Conservation (phyloP, 2,888 invertebrate genomes). For the Alviniconcha strummeri region DNA sequence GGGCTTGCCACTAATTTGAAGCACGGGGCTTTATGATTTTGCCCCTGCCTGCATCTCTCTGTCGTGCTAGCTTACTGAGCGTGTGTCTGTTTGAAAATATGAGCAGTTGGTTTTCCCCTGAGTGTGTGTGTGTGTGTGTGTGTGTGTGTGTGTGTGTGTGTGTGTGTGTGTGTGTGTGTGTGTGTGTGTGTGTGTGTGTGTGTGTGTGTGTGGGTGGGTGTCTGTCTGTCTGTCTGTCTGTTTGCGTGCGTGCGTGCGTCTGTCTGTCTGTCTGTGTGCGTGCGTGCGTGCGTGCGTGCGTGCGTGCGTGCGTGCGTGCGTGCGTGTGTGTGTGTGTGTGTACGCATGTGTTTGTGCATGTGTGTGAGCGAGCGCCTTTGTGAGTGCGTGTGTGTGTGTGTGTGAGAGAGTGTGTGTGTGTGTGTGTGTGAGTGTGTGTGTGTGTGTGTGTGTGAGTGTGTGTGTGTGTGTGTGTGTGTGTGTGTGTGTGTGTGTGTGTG, state of each 20-base stretch:
- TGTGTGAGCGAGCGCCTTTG: background rate
- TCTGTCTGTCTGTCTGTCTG: background rate
- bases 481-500: background rate
- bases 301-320: slow-evolving; percentile 8
- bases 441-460: slow-evolving; percentile 16
- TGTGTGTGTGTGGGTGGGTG: background rate
- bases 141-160: slow-evolving; percentile 15
- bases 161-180: slow-evolving; percentile 18
- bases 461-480: slow-evolving; percentile 7
- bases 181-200: slow-evolving; percentile 1
- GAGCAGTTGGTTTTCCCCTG: no score
- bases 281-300: slow-evolving; percentile 18
- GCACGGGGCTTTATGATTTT: no score
- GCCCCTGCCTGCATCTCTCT: no score
- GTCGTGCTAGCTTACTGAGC: no score
- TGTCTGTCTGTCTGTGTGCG: background rate
- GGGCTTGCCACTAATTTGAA: no score
- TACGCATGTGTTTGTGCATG: background rate
- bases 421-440: background rate
- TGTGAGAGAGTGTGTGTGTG: slow-evolving; percentile 9
- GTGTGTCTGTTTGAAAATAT: no score
- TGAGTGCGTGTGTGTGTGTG: background rate
- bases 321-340: background rate
- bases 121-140: background rate
- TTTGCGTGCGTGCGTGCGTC: background rate